These are phyloP conservation scores for Tenrec ecaudatus DNA, from an alignment of 2,113 vertebrate species.

Conservation along the genomic window DNA sequence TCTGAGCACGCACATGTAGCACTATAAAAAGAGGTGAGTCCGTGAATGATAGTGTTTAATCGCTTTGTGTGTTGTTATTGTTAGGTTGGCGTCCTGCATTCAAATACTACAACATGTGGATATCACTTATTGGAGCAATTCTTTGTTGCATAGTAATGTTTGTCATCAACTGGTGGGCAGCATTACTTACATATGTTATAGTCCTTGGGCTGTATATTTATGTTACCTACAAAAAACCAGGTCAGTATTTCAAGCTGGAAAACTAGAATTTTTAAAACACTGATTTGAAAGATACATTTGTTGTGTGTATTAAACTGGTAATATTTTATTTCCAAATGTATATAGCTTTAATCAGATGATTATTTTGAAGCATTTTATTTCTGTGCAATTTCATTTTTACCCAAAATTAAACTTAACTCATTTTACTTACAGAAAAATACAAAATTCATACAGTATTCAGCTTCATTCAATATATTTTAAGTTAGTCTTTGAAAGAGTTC, in stretches of 20 bases:
- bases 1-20: neutral
- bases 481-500: conserved; percentile 24
- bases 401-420: conserved; percentile 21
- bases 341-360: conserved; percentile 17
- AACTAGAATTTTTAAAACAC: conserved; percentile 21
- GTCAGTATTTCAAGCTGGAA: conserved; percentile 84
- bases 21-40: neutral
- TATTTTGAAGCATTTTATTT: conserved; percentile 7
- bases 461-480: conserved; percentile 10
- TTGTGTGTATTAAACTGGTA: conserved; percentile 3
- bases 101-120: conserved; percentile 99
- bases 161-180: conserved; percentile 99
- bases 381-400: conserved; percentile 10
- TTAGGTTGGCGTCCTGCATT: conserved; percentile 99
- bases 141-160: conserved; percentile 99
- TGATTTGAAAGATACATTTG: neutral
- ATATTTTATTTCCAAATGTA: conserved; percentile 21
- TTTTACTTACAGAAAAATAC: conserved; percentile 42
- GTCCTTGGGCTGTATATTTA: conserved; percentile 98
- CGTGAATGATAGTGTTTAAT: neutral
- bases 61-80: conserved; percentile 55
- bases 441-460: conserved; percentile 9
- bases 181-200: conserved; percentile 96
- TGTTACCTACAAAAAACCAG: conserved; percentile 98
- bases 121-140: conserved; percentile 95